Conservation (phyloP, 2,888 invertebrate species). For the Dichetophora obliterata region DNA sequence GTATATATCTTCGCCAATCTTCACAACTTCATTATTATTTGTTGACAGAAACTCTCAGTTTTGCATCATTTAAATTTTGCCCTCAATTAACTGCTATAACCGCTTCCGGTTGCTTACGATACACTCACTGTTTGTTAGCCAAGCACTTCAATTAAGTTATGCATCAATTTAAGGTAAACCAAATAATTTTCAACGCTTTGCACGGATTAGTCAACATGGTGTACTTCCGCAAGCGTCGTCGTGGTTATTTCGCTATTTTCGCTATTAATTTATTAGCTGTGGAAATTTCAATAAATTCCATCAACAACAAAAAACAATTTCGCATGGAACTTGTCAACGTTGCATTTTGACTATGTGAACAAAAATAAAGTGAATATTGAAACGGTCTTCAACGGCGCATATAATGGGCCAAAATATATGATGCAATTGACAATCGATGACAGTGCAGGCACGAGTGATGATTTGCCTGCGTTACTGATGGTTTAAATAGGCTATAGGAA, state of each 20-base stretch:
- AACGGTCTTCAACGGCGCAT: background rate
- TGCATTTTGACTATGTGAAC: conserved; percentile 11
- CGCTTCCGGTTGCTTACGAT: background rate
- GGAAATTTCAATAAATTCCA: conserved; percentile 52
- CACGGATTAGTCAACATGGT: background rate
- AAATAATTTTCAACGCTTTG: background rate
- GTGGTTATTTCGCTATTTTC: conserved; percentile 35
- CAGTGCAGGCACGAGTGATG: background rate
- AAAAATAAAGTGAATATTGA: no score
- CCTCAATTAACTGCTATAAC: no score
- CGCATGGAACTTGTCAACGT: conserved; percentile 27
- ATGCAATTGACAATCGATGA: background rate
- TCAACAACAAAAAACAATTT: conserved; percentile 35
- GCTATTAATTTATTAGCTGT: conserved; percentile 55
- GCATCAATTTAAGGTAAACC: background rate
- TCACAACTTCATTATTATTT: no score
- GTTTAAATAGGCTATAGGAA: no score
- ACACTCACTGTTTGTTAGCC: background rate
- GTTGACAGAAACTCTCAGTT: background rate
- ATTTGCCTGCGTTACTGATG: no score
- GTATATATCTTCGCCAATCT: no score
- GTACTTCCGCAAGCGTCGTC: background rate
- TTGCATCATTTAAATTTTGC: background rate
- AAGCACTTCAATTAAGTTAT: background rate
- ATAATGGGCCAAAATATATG: background rate